These are phyloP conservation scores for Timandra comae DNA, from an alignment of 2,888 invertebrate genomes.

Conservation along the genomic window DNA sequence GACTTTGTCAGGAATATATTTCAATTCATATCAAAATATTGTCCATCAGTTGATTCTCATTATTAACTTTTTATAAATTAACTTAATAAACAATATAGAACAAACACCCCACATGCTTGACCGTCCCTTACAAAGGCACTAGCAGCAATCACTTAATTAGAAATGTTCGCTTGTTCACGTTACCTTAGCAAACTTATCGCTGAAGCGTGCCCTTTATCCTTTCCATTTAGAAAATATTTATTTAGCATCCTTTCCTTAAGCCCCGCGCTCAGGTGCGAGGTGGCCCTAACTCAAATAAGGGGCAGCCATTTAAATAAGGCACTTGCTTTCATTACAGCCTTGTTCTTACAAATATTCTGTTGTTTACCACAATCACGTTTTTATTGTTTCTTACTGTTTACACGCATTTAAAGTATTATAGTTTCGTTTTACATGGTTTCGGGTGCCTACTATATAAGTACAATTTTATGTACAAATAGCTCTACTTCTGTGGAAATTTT, in stretches of 20 bases:
- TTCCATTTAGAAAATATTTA: slow-evolving; percentile 71
- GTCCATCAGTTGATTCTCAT: no score
- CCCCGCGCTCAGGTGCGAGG: slow-evolving; percentile 64
- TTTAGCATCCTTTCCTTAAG: slow-evolving; percentile 71
- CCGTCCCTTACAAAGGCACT: slow-evolving; percentile 19
- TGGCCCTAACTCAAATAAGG: slow-evolving; percentile 67
- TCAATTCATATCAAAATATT: no score
- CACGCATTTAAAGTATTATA: neutral
- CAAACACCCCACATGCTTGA: no score
- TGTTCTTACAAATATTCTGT: slow-evolving; percentile 28
- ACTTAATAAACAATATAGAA: no score
- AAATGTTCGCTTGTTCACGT: slow-evolving; percentile 53
- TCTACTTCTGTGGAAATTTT: no score
- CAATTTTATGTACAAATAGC: no score
- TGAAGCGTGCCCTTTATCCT: slow-evolving; percentile 63
- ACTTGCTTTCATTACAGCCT: slow-evolving; percentile 56
- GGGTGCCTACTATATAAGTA: neutral
- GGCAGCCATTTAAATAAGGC: slow-evolving; percentile 63
- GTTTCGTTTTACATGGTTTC: neutral
- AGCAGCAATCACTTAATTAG: slow-evolving; percentile 53
- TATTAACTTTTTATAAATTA: no score
- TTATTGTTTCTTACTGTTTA: neutral
- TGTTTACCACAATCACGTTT: slow-evolving; percentile 22
- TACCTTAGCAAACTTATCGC: slow-evolving; percentile 59
- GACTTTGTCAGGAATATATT: no score